Conservation (phyloP, 2,888 invertebrate species). For the Sclerodermus sp. region DNA sequence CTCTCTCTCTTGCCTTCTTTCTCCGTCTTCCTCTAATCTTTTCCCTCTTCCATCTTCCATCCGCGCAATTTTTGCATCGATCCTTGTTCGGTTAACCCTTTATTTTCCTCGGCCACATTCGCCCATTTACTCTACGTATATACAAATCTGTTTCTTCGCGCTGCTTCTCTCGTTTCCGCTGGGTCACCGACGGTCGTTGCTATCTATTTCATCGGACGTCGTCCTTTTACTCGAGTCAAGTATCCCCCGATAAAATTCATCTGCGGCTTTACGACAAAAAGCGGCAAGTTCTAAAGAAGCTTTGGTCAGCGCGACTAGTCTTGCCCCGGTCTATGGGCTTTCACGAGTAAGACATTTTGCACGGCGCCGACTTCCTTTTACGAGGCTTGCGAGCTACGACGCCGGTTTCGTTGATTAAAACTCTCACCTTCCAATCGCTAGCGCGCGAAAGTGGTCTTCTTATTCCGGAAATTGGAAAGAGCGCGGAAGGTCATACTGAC, state of each 20-base stretch:
- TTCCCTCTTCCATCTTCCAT: conserved; percentile 7
- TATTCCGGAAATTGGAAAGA: conserved; percentile 35
- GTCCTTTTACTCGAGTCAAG: background rate
- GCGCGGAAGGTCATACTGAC: conserved; percentile 17
- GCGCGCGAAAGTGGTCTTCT: conserved; percentile 8
- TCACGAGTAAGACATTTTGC: no score
- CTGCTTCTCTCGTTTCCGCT: conserved; percentile 18
- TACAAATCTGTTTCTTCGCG: conserved; percentile 40
- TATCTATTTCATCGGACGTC: conserved; percentile 3
- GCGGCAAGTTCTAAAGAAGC: no score
- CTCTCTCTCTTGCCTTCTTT: conserved; percentile 1
- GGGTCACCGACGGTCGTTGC: no score
- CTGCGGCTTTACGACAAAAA: no score
- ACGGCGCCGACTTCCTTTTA: conserved; percentile 20
- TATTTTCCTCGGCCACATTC: conserved; percentile 2
- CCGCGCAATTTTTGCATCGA: no score
- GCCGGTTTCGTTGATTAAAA: conserved; percentile 43
- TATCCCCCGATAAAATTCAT: no score
- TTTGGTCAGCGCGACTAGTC: no score
- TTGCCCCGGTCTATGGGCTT: no score
- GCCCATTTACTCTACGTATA: conserved; percentile 21
- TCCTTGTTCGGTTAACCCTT: no score
- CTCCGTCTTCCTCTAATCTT: conserved; percentile 11
- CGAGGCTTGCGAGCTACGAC: conserved; percentile 20
- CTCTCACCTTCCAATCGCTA: conserved; percentile 18